phyloP scores from a whole-genome alignment of 2,797 vertebrate genomes.

The Sebastes oblongus region DNA sequence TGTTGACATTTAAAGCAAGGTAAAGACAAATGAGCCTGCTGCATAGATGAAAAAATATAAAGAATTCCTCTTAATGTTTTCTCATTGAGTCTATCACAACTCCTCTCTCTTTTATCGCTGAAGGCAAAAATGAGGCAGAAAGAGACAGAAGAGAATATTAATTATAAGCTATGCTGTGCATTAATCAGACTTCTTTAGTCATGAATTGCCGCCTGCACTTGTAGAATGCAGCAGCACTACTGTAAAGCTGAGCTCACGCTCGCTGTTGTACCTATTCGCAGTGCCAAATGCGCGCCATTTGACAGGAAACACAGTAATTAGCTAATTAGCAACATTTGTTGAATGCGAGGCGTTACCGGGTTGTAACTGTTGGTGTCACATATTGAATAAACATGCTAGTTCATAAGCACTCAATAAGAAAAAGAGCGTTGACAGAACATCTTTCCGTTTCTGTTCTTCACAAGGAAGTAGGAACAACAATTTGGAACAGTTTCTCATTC shows the following conservation, averaged over 20 bases:
- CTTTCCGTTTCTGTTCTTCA: slow-evolving; percentile 29
- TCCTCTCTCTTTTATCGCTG: slow-evolving; percentile 3
- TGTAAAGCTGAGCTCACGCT: slow-evolving; percentile 30
- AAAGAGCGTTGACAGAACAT: slow-evolving; percentile 31
- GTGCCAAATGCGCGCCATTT: slow-evolving; percentile 45
- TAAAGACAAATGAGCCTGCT: slow-evolving; percentile 28
- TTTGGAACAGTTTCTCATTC: slow-evolving; percentile 38
- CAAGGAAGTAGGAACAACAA: slow-evolving; percentile 42
- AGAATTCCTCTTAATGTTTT: slow-evolving; percentile 18
- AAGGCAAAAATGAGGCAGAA: slow-evolving; percentile 22
- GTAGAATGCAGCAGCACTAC: slow-evolving; percentile 18
- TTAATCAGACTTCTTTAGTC: slow-evolving; percentile 40
- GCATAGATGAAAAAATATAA: background rate
- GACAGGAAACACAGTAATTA: slow-evolving; percentile 74
- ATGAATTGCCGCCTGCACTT: slow-evolving; percentile 33
- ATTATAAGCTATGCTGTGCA: slow-evolving; percentile 39
- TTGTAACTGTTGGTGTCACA: slow-evolving; percentile 52
- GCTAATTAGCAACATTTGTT: slow-evolving; percentile 77
- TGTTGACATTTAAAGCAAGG: slow-evolving; percentile 41
- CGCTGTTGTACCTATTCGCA: slow-evolving; percentile 51
- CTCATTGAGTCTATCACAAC: slow-evolving; percentile 3
- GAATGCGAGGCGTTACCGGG: slow-evolving; percentile 53
- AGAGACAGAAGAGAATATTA: slow-evolving; percentile 29
- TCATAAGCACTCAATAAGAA: slow-evolving; percentile 39
- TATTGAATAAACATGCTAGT: slow-evolving; percentile 63